Evolutionary conservation across 1,140 invertebrate genomes (phyloP).

Genomic region (Drosophila elegans): DNA sequence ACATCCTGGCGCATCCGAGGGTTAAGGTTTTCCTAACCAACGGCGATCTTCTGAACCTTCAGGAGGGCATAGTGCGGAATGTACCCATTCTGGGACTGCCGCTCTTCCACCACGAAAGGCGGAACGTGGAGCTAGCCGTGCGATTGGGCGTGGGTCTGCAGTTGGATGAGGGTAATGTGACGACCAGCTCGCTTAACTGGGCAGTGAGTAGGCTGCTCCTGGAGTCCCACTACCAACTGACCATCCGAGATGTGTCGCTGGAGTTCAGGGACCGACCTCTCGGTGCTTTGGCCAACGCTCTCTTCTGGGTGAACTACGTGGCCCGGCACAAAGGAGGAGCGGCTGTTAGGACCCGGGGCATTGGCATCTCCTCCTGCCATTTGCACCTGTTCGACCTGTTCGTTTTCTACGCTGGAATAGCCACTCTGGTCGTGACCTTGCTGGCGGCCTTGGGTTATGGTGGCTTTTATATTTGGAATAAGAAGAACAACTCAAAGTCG

Average conservation of each 20-base stretch:
- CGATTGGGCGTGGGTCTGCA: conserved; percentile 60
- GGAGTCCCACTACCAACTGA: conserved; percentile 67
- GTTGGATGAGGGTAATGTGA: conserved; percentile 64
- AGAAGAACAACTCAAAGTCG: conserved; percentile 40
- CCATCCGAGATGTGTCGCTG: conserved; percentile 84
- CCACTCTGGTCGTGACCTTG: conserved; percentile 25
- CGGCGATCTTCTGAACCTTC: conserved; percentile 86
- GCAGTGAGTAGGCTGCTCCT: conserved; percentile 61
- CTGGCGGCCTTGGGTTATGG: conserved; percentile 37
- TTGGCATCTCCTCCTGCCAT: conserved; percentile 64
- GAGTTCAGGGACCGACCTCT: conserved; percentile 86
- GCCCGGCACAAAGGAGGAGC: conserved; percentile 86
- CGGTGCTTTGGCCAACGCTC: conserved; percentile 86
- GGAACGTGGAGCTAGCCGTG: conserved; percentile 82
- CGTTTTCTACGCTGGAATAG: conserved; percentile 55
- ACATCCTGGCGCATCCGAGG: conserved; percentile 86
- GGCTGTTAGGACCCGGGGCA: conserved; percentile 59
- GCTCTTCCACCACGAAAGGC: conserved; percentile 82
- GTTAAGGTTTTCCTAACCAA: conserved; percentile 86
- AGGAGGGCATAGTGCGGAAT: conserved; percentile 86
- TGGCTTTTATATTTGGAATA: conserved; percentile 41
- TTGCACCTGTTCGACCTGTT: conserved; percentile 74
- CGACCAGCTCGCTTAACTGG: conserved; percentile 62
- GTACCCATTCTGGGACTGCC: conserved; percentile 86
- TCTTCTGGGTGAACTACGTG: conserved; percentile 88